A percentile compares a stretch with the other conserved stretches of the same genome.
phyloP scores from a whole-genome alignment of 2,797 vertebrate genomes.

The Amblyopsis hoosieri region DNA sequence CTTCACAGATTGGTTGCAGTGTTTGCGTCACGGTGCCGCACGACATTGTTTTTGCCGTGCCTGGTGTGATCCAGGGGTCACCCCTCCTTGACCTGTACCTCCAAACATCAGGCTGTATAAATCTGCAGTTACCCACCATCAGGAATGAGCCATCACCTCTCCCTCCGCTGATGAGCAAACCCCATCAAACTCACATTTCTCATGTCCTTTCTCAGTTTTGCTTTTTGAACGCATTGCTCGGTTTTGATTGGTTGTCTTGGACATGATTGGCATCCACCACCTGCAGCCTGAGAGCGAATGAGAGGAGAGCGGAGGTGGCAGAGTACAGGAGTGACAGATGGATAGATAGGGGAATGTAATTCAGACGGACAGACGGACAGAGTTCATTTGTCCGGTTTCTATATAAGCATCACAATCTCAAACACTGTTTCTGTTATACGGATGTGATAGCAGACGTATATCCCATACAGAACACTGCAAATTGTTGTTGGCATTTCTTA shows the following conservation, averaged over 20 bases:
- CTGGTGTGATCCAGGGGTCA: background rate
- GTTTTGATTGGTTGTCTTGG: conserved; percentile 70
- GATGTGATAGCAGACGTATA: conserved; percentile 61
- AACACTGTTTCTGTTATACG: conserved; percentile 40
- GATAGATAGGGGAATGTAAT: conserved; percentile 62
- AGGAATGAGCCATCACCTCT: conserved; percentile 74
- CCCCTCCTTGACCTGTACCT: conserved; percentile 55
- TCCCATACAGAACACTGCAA: too few species aligned
- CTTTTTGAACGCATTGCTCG: conserved; percentile 70
- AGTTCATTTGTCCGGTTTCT: conserved; percentile 68
- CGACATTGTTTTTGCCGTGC: too few species aligned
- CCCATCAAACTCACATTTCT: conserved; percentile 51
- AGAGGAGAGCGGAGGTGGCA: conserved; percentile 28
- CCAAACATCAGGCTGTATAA: conserved; percentile 73
- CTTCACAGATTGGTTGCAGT: too few species aligned
- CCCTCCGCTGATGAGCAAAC: conserved; percentile 65
- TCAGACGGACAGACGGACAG: conserved; percentile 64
- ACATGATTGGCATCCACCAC: conserved; percentile 67
- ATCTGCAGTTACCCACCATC: conserved; percentile 71
- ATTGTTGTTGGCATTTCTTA: too few species aligned
- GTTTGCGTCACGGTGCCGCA: too few species aligned
- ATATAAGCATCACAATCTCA: conserved; percentile 41
- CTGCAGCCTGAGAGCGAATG: conserved; percentile 65
- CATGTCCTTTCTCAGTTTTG: conserved; percentile 34
- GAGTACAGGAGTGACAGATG: conserved; percentile 7